phyloP scores from a whole-genome alignment of 2,888 invertebrate species.

The Hypercompe scribonia region DNA sequence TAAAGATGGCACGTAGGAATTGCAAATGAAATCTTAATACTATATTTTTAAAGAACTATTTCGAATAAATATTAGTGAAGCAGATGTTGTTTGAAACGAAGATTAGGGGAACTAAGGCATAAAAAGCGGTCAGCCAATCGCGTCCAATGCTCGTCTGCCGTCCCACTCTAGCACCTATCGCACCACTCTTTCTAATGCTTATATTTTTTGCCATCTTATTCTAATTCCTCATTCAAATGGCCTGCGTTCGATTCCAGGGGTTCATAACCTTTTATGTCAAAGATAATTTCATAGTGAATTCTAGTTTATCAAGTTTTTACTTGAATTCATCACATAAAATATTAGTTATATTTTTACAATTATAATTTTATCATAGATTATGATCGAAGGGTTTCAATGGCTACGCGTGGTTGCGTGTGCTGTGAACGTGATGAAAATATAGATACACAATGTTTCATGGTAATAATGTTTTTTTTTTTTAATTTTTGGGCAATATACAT shows the following conservation, averaged over 20 bases:
- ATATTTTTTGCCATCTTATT: constrained; percentile 85
- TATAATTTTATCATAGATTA: constrained; percentile 69
- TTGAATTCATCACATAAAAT: constrained; percentile 40
- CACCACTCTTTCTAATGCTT: constrained; percentile 82
- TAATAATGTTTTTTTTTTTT: constrained; percentile 54
- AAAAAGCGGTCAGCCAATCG: constrained; percentile 85
- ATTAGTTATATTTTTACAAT: constrained; percentile 51
- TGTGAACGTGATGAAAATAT: constrained; percentile 58
- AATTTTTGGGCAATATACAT: constrained; percentile 59
- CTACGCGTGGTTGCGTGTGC: constrained; percentile 69
- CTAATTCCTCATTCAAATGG: constrained; percentile 85
- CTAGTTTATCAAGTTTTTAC: constrained; percentile 42
- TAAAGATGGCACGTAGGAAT: constrained; percentile 63
- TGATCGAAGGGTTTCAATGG: constrained; percentile 66
- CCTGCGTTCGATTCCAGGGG: constrained; percentile 77
- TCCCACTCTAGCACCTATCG: constrained; percentile 69
- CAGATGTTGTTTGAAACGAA: constrained; percentile 85
- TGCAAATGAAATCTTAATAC: constrained; percentile 78
- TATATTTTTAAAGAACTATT: constrained; percentile 82
- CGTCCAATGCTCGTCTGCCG: constrained; percentile 59
- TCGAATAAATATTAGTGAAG: constrained; percentile 80
- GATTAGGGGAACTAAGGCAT: constrained; percentile 86
- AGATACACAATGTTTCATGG: constrained; percentile 67
- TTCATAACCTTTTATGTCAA: constrained; percentile 71
- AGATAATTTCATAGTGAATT: constrained; percentile 30